A percentile compares a stretch with the other conserved stretches of the same genome.
These are phyloP conservation scores for Callipepla squamata DNA, from an alignment of 2,113 vertebrate genomes.

Conservation along the genomic window DNA sequence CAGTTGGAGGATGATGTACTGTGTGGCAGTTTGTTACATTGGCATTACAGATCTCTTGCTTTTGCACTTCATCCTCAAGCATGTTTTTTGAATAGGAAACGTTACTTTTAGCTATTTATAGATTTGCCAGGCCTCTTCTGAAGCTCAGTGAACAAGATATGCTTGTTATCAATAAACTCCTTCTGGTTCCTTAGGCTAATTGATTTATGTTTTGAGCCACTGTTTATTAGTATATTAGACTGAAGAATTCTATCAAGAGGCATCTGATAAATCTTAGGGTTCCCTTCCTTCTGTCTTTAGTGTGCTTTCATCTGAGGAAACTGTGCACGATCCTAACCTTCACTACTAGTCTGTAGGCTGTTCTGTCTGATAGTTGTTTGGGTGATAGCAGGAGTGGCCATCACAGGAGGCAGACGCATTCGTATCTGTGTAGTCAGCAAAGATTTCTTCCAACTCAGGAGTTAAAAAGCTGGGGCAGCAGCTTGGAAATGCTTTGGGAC, in stretches of 20 bases:
- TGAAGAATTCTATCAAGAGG: neutral
- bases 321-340: neutral
- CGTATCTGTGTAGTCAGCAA: neutral
- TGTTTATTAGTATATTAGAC: neutral
- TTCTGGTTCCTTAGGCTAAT: neutral
- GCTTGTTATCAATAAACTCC: neutral
- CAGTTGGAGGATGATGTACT: neutral
- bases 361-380: neutral
- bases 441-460: neutral
- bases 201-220: constrained; percentile 10
- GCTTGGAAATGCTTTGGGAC: neutral
- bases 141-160: neutral
- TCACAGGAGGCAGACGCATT: neutral
- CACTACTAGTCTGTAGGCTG: neutral
- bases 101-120: neutral
- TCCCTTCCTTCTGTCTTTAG: neutral
- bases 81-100: neutral
- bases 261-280: neutral
- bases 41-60: neutral
- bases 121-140: neutral
- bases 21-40: neutral
- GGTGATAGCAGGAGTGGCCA: neutral
- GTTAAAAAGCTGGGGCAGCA: neutral
- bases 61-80: neutral
- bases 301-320: neutral